These are phyloP conservation scores for Carassius carassius DNA, from an alignment of 2,113 vertebrate species.

Conservation along the genomic window DNA sequence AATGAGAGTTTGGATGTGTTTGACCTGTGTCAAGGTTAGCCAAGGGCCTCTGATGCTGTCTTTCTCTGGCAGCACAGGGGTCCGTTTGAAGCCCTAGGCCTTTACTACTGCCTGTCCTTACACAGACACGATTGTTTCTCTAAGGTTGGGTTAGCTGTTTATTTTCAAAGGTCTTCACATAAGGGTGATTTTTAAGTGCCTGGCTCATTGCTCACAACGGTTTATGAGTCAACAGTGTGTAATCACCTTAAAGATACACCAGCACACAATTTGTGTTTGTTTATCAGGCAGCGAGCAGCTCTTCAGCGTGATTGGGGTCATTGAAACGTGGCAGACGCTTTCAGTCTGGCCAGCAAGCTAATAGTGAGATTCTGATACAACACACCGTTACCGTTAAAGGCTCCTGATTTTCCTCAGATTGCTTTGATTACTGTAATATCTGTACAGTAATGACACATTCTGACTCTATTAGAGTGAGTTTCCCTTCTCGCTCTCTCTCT, in stretches of 20 bases:
- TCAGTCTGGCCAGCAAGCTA: slow-evolving; percentile 20
- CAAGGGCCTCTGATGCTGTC: neutral
- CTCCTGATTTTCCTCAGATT: neutral
- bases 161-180: neutral
- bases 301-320: slow-evolving; percentile 18
- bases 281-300: neutral
- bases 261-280: neutral
- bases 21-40: slow-evolving; percentile 14
- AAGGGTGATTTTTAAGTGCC: neutral
- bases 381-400: neutral
- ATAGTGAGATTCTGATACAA: neutral
- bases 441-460: neutral
- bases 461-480: neutral
- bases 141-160: neutral
- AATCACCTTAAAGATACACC: slow-evolving; percentile 27
- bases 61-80: neutral
- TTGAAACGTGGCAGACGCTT: slow-evolving; percentile 33
- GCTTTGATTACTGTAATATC: neutral
- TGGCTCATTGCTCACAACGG: neutral
- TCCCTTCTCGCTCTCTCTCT: neutral
- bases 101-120: neutral
- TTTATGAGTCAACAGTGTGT: neutral
- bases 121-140: neutral
- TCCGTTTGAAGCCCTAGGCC: neutral
- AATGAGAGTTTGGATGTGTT: slow-evolving; percentile 54